These are phyloP conservation scores for Strix occidentalis DNA, from an alignment of 2,797 vertebrate genomes.

Conservation along the genomic window DNA sequence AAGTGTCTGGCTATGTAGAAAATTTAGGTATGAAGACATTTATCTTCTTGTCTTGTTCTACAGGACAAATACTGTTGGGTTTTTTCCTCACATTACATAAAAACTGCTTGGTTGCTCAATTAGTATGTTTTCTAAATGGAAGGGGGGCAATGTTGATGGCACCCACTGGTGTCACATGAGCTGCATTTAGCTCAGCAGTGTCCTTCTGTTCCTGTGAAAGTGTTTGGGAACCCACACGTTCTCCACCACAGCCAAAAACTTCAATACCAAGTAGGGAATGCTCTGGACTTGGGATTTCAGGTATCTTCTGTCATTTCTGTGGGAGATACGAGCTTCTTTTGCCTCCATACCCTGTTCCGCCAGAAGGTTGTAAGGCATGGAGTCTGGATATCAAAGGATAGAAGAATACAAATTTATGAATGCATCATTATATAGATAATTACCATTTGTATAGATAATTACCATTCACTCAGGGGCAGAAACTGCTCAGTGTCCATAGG, in stretches of 20 bases:
- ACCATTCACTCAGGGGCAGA: not conserved
- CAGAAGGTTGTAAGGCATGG: not conserved
- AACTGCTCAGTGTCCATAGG: not conserved
- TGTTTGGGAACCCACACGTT: not conserved
- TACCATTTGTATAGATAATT: not conserved
- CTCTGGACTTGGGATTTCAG: not conserved
- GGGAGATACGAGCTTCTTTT: not conserved
- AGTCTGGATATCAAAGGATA: not conserved
- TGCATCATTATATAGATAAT: not conserved
- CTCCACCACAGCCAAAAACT: not conserved
- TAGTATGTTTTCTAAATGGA: not conserved
- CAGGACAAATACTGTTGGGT: not conserved
- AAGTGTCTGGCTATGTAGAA: not conserved
- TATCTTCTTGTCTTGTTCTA: not conserved
- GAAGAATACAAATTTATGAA: not conserved
- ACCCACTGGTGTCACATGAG: not conserved
- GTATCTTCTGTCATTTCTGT: not conserved
- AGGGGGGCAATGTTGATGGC: not conserved
- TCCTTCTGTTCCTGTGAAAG: slow-evolving; percentile 12
- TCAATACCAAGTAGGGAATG: not conserved
- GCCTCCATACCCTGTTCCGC: not conserved
- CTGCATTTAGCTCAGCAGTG: not conserved
- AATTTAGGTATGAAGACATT: not conserved
- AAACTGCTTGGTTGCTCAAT: not conserved
- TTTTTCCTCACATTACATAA: not conserved